A percentile compares a stretch with the other conserved stretches of the same genome.
These are phyloP conservation scores for Ichneumoninae sp. DNA, from an alignment of 2,888 invertebrate genomes.

Conservation along the genomic window DNA sequence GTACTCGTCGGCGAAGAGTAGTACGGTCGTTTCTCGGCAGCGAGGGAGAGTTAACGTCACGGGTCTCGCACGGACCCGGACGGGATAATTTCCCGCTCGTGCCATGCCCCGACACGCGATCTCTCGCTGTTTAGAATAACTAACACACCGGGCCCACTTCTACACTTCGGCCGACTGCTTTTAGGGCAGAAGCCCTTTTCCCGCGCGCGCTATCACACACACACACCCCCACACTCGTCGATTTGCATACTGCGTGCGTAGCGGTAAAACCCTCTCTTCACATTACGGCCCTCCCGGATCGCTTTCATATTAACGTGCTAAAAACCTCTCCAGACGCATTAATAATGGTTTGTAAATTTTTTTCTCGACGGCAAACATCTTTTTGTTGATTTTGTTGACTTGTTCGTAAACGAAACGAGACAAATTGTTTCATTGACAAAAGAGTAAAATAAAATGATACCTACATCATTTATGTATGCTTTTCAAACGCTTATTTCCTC, in stretches of 20 bases:
- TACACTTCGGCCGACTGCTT: constrained; percentile 55
- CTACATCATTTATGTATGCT: background rate
- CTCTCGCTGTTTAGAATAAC: constrained; percentile 44
- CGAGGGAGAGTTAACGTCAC: constrained; percentile 61
- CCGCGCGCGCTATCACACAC: background rate
- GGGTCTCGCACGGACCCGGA: constrained; percentile 65
- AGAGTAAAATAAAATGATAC: background rate
- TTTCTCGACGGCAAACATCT: background rate
- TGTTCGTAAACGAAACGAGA: too few species aligned
- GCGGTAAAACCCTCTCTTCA: constrained; percentile 27
- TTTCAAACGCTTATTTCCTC: background rate
- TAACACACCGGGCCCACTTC: constrained; percentile 32
- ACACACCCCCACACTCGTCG: constrained; percentile 14
- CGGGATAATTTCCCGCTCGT: constrained; percentile 78
- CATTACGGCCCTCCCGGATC: constrained; percentile 6
- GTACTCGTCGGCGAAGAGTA: constrained; percentile 46
- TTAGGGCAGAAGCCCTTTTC: constrained; percentile 55
- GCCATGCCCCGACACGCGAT: constrained; percentile 75
- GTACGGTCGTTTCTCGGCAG: constrained; percentile 31
- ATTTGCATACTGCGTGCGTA: constrained; percentile 63
- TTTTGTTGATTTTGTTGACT: too few species aligned
- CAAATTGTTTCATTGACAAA: too few species aligned
- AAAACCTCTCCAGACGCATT: constrained; percentile 37
- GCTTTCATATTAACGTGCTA: constrained; percentile 43
- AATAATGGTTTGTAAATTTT: background rate